Base-by-base conservation (phyloP, 1,140 invertebrate species). In the Papilio aristodemus region DNA sequence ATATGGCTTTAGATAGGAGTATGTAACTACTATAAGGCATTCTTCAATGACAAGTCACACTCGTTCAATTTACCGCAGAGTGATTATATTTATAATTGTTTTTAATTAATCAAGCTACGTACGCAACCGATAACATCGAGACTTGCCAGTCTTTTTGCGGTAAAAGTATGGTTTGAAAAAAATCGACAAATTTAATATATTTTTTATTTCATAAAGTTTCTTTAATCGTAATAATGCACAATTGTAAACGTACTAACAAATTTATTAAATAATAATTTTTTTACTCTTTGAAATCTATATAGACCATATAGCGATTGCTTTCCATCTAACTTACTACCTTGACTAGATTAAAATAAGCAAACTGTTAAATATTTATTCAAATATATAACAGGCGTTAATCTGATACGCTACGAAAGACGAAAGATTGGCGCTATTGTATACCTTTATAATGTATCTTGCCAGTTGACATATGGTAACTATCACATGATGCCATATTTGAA, bases 31-130 rank as follows among this genome's bases (percentile, higher is more conserved):
- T 54, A 13, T 32, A 32, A 32, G 27, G 6, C 4, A 22, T 54
- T 6, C 6, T 54, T 69, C 67, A 71, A 62, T 70, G 67, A 69
- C n/a, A 63, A 71, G 66, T 72, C 38, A 62, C 68, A 78, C 71
- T 71, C 57, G 9, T 37, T 74, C 70, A 58, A 75, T 68, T 75
- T 70, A 68, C 75, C 72, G 73, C 71, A 71, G 72, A 67, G 67
- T 81, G 76, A 81, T 80, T 77, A 83, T 80, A 78, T 77, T 79
- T 84, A 80, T 77, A 83, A 79, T 80, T 75, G 75, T 80, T 77
- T 81, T 82, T 85, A 84, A 85, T 86, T 86, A 85, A 83, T 85
- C 79, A 83, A 82, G 82, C 77, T 86, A 81, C 71, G 77, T 81
- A 74, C 75, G 71, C 74, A 66, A 66, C 67, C 76, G 79, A 84